Base-by-base conservation (phyloP, 2,888 invertebrate species). In the Cataglyphis rosenhaueri region DNA sequence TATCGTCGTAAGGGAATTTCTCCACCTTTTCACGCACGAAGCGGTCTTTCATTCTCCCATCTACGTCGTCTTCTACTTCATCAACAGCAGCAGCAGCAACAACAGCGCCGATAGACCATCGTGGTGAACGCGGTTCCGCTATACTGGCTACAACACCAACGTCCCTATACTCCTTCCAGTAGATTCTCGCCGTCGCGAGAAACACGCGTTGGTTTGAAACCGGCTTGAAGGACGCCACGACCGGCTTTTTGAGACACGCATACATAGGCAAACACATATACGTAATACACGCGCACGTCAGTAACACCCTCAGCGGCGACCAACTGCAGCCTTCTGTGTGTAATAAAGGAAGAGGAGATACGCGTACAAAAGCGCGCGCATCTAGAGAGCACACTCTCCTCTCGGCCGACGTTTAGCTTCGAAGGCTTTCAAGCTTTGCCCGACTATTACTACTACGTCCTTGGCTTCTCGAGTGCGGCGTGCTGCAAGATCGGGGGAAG, bases 341-440 rank as follows among this genome's bases (percentile, higher is more conserved):
- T 61, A 38, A 70, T 55, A 84, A 78, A 78, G 57, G 48, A 55
- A 64, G 57, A 52, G 32, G 83, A 81, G 79, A 82, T 66, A 68
- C 57, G 73, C 59, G 59, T 79, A 48, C 61, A 78, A 81, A 62
- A 78, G 78, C 81, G 76, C 75, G 68, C 76, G 64, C 85, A 68
- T 68, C 81, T 84, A 83, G 76, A 89, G 81, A 86, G 82, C 82
- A 83, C 62, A 76, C 62, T 73, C 62, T 79, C 64, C 75, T 82
- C 61, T 70, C 71, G 89, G 81, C 83, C 89, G 83, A 86, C 88
- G 88, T 89, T 86, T 79, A 86, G 88, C 88, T 88, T 88, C 86
- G 86, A 82, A 87, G 84, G 89, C 89, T 88, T 87, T 74, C 84
- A 88, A 88, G 88, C 89, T 89, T 88, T 86, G 88, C 86, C 66